These are phyloP conservation scores for Perodicticus potto DNA, from an alignment of 2,797 vertebrate species.

Conservation along the genomic window DNA sequence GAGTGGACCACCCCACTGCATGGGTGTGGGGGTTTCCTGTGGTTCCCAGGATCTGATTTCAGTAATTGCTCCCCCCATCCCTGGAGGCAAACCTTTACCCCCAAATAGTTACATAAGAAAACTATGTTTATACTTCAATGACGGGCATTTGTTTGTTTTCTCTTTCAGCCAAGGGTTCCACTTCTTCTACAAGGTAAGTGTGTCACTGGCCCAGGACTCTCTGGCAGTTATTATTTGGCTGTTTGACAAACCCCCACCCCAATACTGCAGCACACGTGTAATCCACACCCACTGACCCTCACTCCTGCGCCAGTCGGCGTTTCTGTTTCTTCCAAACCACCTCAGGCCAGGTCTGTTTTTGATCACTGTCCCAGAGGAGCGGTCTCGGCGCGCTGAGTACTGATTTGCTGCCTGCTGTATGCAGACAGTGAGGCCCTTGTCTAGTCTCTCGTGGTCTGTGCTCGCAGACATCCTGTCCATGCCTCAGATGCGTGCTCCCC, in stretches of 20 bases:
- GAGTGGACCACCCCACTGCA: neutral
- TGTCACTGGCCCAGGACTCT: accelerated
- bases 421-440: neutral
- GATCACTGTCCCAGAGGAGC: neutral
- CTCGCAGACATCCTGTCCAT: neutral
- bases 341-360: neutral
- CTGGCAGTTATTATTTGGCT: neutral
- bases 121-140: neutral
- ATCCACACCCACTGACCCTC: neutral
- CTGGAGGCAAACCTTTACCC: neutral
- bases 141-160: conserved; percentile 65
- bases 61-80: neutral
- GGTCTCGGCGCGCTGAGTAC: neutral
- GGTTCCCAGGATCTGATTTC: neutral
- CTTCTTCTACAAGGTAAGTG: conserved; percentile 88
- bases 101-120: neutral
- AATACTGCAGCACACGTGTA: accelerated
- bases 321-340: neutral
- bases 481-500: neutral
- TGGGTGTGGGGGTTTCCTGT: neutral
- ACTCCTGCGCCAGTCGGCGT: accelerated
- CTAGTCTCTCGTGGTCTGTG: neutral
- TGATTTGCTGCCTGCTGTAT: neutral
- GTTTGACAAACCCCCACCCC: too few relatives aligned
- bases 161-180: conserved; percentile 87